Evolutionary conservation across 2,797 vertebrate species (phyloP).

Genomic region (Myoxocephalus aenaeus): DNA sequence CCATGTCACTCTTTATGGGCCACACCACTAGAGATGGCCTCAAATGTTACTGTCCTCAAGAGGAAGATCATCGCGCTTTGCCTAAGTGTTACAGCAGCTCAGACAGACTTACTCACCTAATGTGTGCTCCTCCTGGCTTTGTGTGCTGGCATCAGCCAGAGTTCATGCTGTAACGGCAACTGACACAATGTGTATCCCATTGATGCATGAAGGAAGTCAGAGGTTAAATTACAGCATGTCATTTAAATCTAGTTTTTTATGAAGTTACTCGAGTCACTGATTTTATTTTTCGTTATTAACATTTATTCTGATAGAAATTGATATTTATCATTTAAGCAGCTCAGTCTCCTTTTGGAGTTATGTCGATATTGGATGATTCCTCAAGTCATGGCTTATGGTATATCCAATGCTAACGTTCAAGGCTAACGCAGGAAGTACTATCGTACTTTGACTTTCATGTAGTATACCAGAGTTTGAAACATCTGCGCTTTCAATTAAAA

Average conservation of each 20-base stretch:
- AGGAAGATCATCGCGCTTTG: slow-evolving; percentile 78
- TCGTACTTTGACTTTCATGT: background rate
- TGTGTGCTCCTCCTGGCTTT: slow-evolving; percentile 24
- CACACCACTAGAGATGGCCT: slow-evolving; percentile 72
- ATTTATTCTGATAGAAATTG: background rate
- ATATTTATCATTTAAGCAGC: background rate
- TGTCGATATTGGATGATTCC: background rate
- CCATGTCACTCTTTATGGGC: slow-evolving; percentile 81
- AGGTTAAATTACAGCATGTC: slow-evolving; percentile 28
- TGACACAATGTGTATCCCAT: background rate
- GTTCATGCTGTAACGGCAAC: slow-evolving; percentile 32
- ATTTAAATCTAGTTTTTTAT: slow-evolving; percentile 22
- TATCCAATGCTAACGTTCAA: background rate
- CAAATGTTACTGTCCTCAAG: slow-evolving; percentile 81
- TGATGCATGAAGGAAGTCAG: slow-evolving; percentile 15
- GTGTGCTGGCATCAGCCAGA: slow-evolving; percentile 23
- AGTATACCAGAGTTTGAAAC: background rate
- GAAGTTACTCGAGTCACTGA: slow-evolving; percentile 31
- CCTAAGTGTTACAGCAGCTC: slow-evolving; percentile 71
- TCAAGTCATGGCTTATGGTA: background rate
- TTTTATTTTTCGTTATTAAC: slow-evolving; percentile 12
- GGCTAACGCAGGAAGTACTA: background rate
- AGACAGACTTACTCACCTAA: slow-evolving; percentile 46
- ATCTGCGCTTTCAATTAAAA: background rate
- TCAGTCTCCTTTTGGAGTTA: background rate